Percentiles rank a stretch among this genome's conserved stretches.
Evolutionary conservation across 2,113 vertebrate genomes (phyloP).

Genomic region (Elanus axillaris): DNA sequence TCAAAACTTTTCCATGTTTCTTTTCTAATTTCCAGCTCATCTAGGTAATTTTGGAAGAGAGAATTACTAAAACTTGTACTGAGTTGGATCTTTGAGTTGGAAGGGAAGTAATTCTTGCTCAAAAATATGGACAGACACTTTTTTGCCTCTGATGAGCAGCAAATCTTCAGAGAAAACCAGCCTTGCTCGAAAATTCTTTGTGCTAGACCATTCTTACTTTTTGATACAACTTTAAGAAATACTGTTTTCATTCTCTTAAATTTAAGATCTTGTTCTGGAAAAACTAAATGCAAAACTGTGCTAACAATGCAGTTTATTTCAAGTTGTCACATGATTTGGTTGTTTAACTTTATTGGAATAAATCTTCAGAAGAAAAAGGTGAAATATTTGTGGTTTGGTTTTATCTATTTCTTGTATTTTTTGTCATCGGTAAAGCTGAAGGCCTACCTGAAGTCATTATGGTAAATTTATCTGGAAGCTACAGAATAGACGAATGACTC

Average conservation of each 20-base stretch:
- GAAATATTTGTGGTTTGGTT: not conserved
- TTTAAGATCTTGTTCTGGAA: not conserved
- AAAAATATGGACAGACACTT: constrained; percentile 33
- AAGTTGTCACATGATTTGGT: not conserved
- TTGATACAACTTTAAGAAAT: not conserved
- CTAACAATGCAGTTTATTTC: not conserved
- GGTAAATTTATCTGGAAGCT: not conserved
- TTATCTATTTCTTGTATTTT: not conserved
- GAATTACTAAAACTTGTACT: not conserved
- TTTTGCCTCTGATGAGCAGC: not conserved
- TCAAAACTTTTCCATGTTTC: not conserved
- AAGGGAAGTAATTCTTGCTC: constrained; percentile 34
- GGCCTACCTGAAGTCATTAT: not conserved
- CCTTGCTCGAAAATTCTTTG: not conserved
- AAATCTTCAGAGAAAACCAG: constrained; percentile 32
- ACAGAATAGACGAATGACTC: not conserved
- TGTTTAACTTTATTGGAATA: constrained; percentile 5
- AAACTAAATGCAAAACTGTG: not conserved
- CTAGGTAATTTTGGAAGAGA: constrained; percentile 49
- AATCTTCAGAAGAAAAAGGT: constrained; percentile 16
- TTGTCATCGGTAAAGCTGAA: not conserved
- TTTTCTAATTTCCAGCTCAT: constrained; percentile 41
- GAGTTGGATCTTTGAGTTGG: constrained; percentile 21
- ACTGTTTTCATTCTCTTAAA: not conserved
- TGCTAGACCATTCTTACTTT: not conserved